Evolutionary conservation across 2,113 vertebrate species (phyloP), one percentile per base, ranked within the genome.

Genomic region (Oxygymnocypris stewartii): DNA sequence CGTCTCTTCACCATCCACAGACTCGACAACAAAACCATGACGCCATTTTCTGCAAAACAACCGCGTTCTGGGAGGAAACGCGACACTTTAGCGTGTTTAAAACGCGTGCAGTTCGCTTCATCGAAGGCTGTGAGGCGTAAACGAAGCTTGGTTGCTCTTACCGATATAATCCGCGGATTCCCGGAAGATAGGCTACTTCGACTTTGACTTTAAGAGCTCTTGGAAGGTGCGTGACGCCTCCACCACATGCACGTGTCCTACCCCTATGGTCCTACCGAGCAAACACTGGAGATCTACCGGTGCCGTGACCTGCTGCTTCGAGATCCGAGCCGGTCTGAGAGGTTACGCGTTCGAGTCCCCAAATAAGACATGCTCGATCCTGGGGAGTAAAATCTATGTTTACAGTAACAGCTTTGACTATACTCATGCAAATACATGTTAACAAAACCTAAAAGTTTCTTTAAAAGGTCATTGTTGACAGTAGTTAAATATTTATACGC

Each of bases 41-140:
- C 95, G 95, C 95, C 95, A 95, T 95, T 95, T 95, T 95, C 94
- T 95, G 93, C 92, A 92, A 94, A 93, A 94, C 93, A 93, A 93
- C 92, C 94, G 92, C 83, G 94, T 91, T 94, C 92, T 91, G 89
- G 87, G 91, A 94, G 92, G 92, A 91, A 87, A 59, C 85, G 92
- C 93, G 89, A 92, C 89, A 89, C 91, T 91, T 86, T 88, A 77
- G 86, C 83, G 87, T 88, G 80, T 86, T 78, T 65, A 74, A 61
- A 75, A 63, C 91, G 3, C 88, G 88, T 87, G 89, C 88, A 87
- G 88, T 85, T 74, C 88, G 90, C 81, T 82, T 37, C 61, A 40
- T 69, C 49, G 65, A 81, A 67, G 86, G 37, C 35, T 23, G 11
- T 0, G 11, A 18, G 10, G n/a, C 28, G 69, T 59, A 54, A 82